Conservation (phyloP, 2,888 invertebrate species). For the Strigamia transsilvanica region DNA sequence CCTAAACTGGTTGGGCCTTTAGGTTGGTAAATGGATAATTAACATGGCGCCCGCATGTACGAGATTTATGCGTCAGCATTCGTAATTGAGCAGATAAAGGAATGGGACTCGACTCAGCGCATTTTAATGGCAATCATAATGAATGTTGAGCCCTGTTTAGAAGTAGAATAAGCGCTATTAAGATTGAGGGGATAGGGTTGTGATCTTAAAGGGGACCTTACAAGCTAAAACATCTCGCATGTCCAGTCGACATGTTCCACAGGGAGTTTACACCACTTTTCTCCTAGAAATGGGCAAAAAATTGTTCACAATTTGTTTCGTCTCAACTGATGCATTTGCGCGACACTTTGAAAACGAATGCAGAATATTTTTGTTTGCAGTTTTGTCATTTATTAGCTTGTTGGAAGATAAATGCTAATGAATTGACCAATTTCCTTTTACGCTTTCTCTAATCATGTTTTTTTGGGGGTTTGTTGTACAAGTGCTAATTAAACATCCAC, state of each 20-base stretch:
- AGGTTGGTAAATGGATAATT: conserved; percentile 40
- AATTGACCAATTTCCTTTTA: conserved; percentile 22
- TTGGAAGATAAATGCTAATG: not conserved
- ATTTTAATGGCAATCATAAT: conserved; percentile 43
- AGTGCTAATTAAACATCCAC: conserved; percentile 36
- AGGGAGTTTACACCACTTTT: conserved; percentile 10
- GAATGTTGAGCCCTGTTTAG: conserved; percentile 39
- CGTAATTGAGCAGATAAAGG: conserved; percentile 42
- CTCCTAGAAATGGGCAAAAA: not conserved
- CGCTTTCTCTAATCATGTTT: not conserved
- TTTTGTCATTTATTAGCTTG: not conserved
- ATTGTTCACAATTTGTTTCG: not conserved
- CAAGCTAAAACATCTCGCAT: not conserved
- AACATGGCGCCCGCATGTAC: conserved; percentile 41
- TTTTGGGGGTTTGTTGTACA: conserved; percentile 27
- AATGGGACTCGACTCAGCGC: conserved; percentile 41
- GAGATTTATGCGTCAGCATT: conserved; percentile 39
- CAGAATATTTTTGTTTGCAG: too few species aligned
- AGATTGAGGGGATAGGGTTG: conserved; percentile 40
- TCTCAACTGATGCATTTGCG: not conserved
- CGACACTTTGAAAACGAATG: too few species aligned
- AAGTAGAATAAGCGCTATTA: conserved; percentile 22
- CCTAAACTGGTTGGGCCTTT: conserved; percentile 13
- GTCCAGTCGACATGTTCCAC: not conserved
- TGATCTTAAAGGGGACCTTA: conserved; percentile 22